These are phyloP conservation scores for Clarias batrachus DNA, from an alignment of 2,113 vertebrate genomes.

Conservation along the genomic window DNA sequence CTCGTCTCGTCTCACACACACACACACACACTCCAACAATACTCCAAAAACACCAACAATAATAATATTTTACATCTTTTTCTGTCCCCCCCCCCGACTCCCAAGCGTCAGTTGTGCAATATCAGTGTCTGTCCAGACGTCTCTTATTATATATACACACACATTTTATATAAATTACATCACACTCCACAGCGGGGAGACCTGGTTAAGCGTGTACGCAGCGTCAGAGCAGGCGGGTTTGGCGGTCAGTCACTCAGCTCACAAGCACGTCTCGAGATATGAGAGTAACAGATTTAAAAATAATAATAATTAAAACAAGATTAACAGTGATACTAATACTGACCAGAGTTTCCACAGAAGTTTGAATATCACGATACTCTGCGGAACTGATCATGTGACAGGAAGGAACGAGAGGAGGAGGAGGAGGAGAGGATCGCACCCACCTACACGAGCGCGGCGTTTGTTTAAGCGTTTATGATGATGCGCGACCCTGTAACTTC, in stretches of 20 bases:
- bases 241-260: not conserved
- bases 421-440: not conserved
- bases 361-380: not conserved
- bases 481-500: not conserved
- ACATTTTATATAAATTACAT: constrained; percentile 37
- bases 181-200: constrained; percentile 49
- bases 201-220: not conserved
- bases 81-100: constrained; percentile 32
- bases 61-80: constrained; percentile 53
- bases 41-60: constrained; percentile 48
- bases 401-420: not conserved
- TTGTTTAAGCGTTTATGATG: not conserved
- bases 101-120: constrained; percentile 57
- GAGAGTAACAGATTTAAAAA: not conserved
- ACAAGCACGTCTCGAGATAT: not conserved
- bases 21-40: constrained; percentile 15
- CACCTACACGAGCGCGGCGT: not conserved
- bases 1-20: not conserved
- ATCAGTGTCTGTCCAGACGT: constrained; percentile 44
- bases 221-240: not conserved
- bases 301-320: too few relatives aligned
- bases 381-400: not conserved
- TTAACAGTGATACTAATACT: not conserved
- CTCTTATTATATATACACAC: constrained; percentile 43
- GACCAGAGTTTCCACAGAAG: not conserved